Evolutionary conservation across 1,140 invertebrate species (phyloP).

Genomic region (Pectinophora gossypiella): DNA sequence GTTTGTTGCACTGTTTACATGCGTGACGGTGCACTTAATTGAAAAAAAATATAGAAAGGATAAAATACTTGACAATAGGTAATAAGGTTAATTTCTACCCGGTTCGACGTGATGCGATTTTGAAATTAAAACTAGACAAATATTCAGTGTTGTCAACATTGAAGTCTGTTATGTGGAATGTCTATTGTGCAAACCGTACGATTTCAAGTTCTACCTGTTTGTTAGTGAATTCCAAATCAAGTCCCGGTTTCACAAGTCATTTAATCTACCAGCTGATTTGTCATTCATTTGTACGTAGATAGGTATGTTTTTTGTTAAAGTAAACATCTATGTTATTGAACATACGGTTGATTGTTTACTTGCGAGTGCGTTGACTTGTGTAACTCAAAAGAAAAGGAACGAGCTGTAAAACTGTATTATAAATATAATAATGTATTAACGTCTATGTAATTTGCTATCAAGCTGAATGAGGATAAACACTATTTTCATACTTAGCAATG

Average conservation of each 20-base stretch:
- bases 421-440: too few relatives aligned
- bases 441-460: too few relatives aligned
- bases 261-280: too few relatives aligned
- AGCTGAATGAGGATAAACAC: too few relatives aligned
- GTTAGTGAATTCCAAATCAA: background rate
- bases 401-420: too few relatives aligned
- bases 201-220: background rate
- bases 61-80: background rate
- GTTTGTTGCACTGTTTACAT: constrained; percentile 6
- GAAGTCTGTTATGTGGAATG: too few relatives aligned
- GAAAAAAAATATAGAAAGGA: background rate
- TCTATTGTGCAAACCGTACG: background rate
- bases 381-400: too few relatives aligned
- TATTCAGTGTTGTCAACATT: background rate
- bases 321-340: too few relatives aligned
- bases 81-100: background rate
- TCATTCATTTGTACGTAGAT: too few relatives aligned
- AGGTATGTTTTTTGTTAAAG: too few relatives aligned
- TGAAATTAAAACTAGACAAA: background rate
- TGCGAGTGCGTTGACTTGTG: too few relatives aligned
- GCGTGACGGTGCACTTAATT: background rate
- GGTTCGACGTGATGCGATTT: background rate
- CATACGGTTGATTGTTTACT: too few relatives aligned
- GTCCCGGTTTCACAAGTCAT: background rate
- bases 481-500: background rate